These are phyloP conservation scores for Holacanthella duospinosa DNA, from an alignment of 2,888 invertebrate species.

Conservation along the genomic window DNA sequence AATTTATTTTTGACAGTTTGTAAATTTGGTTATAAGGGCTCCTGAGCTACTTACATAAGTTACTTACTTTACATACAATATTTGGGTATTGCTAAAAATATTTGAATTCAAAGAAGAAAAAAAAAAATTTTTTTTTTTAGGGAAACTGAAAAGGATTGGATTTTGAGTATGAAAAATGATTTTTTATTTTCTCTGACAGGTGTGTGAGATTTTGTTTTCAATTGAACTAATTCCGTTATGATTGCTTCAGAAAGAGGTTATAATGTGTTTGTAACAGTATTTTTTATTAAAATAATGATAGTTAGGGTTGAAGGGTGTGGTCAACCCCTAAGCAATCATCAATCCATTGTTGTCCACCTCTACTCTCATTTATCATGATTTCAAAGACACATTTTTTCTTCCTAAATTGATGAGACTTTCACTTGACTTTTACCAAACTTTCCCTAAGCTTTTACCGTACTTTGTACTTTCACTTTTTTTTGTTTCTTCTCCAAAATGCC, in stretches of 20 bases:
- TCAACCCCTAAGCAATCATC: not conserved
- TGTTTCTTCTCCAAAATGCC: no score
- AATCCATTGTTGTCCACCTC: slow-evolving; percentile 5
- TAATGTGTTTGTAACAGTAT: not conserved
- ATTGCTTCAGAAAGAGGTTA: not conserved
- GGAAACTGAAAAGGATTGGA: not conserved
- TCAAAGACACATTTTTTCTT: no score
- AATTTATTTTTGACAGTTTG: no score
- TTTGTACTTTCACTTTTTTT: no score
- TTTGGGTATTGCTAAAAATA: no score
- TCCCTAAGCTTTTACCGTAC: no score
- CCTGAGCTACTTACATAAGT: no score
- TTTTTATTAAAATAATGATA: not conserved
- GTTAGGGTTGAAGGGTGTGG: not conserved
- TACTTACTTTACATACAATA: no score
- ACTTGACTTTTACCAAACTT: not conserved
- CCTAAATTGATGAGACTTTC: no score
- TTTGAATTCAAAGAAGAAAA: no score
- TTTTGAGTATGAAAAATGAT: not conserved
- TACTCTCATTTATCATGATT: not conserved
- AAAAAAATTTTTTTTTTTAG: no score
- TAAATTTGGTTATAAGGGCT: no score
- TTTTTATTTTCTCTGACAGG: slow-evolving; percentile 2
- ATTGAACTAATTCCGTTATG: not conserved
- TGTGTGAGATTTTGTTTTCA: not conserved